A percentile compares a stretch with the other conserved stretches of the same genome.
phyloP scores from a whole-genome alignment of 1,140 invertebrate genomes.

The Holotrichia oblita region DNA sequence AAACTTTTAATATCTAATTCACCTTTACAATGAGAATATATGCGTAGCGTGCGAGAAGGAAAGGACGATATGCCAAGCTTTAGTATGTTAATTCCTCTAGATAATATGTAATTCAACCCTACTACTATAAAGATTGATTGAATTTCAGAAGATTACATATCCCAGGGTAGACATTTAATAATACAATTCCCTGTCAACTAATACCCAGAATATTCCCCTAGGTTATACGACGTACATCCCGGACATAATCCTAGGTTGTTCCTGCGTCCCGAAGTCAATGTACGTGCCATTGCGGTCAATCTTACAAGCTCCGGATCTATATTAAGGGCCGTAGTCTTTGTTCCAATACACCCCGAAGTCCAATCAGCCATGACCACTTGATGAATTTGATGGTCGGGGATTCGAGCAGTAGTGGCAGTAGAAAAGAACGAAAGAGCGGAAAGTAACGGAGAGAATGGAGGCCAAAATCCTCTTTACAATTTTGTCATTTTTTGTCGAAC shows the following conservation, averaged over 20 bases:
- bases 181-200: constrained; percentile 30
- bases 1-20: too few relatives aligned
- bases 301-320: constrained; percentile 28
- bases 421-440: background rate
- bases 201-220: background rate
- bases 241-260: constrained; percentile 7
- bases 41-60: too few relatives aligned
- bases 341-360: constrained; percentile 32
- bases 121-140: constrained; percentile 20
- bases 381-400: constrained; percentile 31
- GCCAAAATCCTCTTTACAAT: constrained; percentile 28
- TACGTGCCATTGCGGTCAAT: constrained; percentile 30
- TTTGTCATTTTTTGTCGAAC: constrained; percentile 32
- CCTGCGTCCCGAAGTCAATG: constrained; percentile 24
- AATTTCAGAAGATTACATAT: constrained; percentile 28
- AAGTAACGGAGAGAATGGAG: background rate
- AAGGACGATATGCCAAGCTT: background rate
- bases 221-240: constrained; percentile 22
- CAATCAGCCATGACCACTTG: constrained; percentile 34
- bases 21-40: too few relatives aligned
- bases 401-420: background rate
- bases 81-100: background rate
- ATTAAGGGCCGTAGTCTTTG: constrained; percentile 28
- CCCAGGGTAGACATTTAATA: constrained; percentile 21
- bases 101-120: constrained; percentile 24